Evolutionary conservation across 2,797 vertebrate genomes (phyloP), one percentile per base, ranked within the genome.

Genomic region (Petrocephalus sullivani): DNA sequence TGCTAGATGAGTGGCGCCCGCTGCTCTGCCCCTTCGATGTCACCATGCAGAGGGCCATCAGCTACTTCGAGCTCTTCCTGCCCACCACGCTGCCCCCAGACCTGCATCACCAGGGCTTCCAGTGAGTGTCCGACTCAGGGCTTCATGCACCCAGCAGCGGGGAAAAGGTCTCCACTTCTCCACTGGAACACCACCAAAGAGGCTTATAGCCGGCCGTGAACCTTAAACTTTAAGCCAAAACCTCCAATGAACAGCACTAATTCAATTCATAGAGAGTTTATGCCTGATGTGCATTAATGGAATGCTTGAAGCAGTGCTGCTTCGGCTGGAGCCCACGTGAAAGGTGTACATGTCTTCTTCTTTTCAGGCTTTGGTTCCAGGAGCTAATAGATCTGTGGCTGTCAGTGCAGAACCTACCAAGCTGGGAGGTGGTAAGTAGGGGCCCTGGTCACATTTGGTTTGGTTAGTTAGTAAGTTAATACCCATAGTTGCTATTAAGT

Each of bases 1-100:
- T 99, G 98, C 94, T 99, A 88, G 97, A 97, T 89, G 98, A 99
- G 92, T 99, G 98, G 98, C 95, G 96, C 88, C 98, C 98, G 86
- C 95, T 99, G 91, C 97, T 99, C 94, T 99, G 98, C 91, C 98
- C 98, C 0, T 99, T 99, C 93, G 98, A 99, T 90, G 97, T 97
- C 92, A 99, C 97, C 90, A 99, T 99, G 98, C 98, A 98, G 91
- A 97, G 97, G 95, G 98, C 97, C 82, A 97, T 99, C 89, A 97
- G 97, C 93, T 98, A 98, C 92, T 98, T 99, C 84, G 98, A 99
- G 93, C 96, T 99, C 51, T 99, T 99, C 93, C 96, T 99, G 86
- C 98, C 98, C 91, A 99, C 98, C 87, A 98, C 97, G 88, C 95
- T 99, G 91, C 97, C 98, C 90, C 98, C 98, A 64, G 95, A 97